phyloP scores from a whole-genome alignment of 2,888 invertebrate species.

The Pandemis cinnamomeana region DNA sequence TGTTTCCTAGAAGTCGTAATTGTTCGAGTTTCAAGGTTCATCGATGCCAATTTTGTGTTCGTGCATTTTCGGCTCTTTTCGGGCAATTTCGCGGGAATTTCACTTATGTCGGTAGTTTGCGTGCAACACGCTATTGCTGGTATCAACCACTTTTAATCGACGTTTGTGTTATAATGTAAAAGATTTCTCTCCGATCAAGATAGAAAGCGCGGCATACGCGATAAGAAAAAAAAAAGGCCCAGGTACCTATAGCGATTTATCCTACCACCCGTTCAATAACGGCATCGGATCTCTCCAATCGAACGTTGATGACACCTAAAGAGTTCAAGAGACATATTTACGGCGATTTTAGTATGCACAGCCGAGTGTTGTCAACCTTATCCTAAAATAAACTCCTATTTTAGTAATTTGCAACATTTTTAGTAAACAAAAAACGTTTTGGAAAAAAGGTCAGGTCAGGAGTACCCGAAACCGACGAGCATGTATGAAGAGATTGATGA shows the following conservation, averaged over 20 bases:
- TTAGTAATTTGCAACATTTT: too few relatives aligned
- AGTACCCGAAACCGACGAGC: too few relatives aligned
- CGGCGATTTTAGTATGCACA: too few relatives aligned
- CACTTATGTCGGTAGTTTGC: constrained; percentile 37
- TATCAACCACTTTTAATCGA: constrained; percentile 38
- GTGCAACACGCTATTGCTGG: constrained; percentile 40
- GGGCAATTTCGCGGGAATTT: constrained; percentile 35
- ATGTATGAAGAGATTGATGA: too few relatives aligned
- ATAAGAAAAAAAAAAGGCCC: neutral
- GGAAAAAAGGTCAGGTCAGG: too few relatives aligned
- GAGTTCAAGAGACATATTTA: too few relatives aligned
- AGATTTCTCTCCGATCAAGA: constrained; percentile 16
- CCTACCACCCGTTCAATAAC: neutral
- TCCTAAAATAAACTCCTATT: too few relatives aligned
- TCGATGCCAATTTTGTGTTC: constrained; percentile 34
- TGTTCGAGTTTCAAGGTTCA: constrained; percentile 20
- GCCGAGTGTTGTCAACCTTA: too few relatives aligned
- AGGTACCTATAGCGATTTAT: too few relatives aligned
- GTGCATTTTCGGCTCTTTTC: constrained; percentile 32
- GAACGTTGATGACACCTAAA: too few relatives aligned
- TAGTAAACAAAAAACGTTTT: too few relatives aligned
- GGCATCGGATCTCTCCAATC: too few relatives aligned
- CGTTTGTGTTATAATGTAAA: constrained; percentile 30
- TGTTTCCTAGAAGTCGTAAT: constrained; percentile 29
- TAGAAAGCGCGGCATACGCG: neutral